phyloP scores from a whole-genome alignment of 1,140 invertebrate species.

The Drosophila biarmipes region DNA sequence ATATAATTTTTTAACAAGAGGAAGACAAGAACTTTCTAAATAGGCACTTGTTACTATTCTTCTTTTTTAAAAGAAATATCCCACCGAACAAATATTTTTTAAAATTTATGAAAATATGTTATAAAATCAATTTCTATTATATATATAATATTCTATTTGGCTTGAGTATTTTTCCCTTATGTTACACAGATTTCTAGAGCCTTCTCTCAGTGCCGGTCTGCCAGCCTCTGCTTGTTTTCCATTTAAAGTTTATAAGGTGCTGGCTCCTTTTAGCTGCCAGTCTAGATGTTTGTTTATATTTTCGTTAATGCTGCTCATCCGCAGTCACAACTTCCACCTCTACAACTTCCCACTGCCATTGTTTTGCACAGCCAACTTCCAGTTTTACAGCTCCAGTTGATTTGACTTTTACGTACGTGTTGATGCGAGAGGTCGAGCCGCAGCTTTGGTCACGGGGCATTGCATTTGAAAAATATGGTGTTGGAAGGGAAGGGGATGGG shows the following conservation, averaged over 20 bases:
- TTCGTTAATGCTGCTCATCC: slow-evolving; percentile 61
- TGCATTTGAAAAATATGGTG: slow-evolving; percentile 60
- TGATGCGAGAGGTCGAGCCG: slow-evolving; percentile 53
- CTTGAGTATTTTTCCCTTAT: background rate
- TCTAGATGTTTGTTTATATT: slow-evolving; percentile 74
- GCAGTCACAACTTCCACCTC: slow-evolving; percentile 28
- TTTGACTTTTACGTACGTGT: slow-evolving; percentile 76
- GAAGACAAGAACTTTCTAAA: too few species aligned
- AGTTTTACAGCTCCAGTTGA: slow-evolving; percentile 54
- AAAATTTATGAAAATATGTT: too few species aligned
- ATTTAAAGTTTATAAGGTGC: slow-evolving; percentile 79
- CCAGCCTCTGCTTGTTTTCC: slow-evolving; percentile 39
- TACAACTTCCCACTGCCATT: background rate
- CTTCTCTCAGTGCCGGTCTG: background rate
- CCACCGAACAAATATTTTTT: too few species aligned
- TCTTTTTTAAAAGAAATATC: too few species aligned
- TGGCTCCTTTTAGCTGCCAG: slow-evolving; percentile 75
- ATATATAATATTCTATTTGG: too few species aligned
- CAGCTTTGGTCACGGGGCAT: slow-evolving; percentile 63
- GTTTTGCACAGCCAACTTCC: slow-evolving; percentile 10
- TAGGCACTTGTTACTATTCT: too few species aligned
- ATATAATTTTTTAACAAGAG: too few species aligned
- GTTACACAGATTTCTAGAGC: too few species aligned
- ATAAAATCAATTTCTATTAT: too few species aligned
- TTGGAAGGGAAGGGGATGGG: slow-evolving; percentile 2